Evolutionary conservation across 2,888 invertebrate species (phyloP), one percentile per base, ranked within the genome.

Genomic region (Synergus laeviventris): DNA sequence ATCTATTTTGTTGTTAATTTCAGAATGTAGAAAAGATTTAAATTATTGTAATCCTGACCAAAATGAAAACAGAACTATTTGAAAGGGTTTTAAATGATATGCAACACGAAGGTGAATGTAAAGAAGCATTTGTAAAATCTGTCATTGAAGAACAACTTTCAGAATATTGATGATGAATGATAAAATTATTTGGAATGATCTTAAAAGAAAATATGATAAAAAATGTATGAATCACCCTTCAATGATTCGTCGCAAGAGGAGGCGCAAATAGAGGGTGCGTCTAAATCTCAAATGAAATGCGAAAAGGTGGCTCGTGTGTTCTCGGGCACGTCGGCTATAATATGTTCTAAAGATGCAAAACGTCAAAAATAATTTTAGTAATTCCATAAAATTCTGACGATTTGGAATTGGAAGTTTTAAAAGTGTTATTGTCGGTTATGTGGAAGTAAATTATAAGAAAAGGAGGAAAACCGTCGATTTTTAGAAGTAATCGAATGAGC

Each of bases 281-380:
- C 56, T 24, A 31, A 31, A 18, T 21, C 56, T 21, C 14, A 59
- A 24, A 59, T 59, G 21, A 24, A 59, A 59, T 59, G 56, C 18
- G 21, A 59, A 59, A 54, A 18, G 18, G 18, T 18, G 18, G 18
- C 18, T 54, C 54, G 18, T 54, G 21, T 21, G 56, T 21, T 21
- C 21, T 21, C 1, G 66, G 76, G 24, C 66, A 78, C 78, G 36
- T 73, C 12, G 54, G 21, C 49, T 74, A 78, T n/a, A n/a, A n/a
- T n/a, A n/a, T n/a, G 49, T 66, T 24, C n/a, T n/a, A 78, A 83
- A 81, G 75, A 82, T 82, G 80, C 49, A 76, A 78, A 62, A 62
- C 70, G 31, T 70, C 36, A 49, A 36, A 49, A 70, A n/a, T 49
- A 49, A 62, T 62, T 73, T 49, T 12, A 36, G 16, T 73, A 59